These are phyloP conservation scores for Phoronis australis DNA, from an alignment of 2,888 invertebrate species.

Conservation along the genomic window DNA sequence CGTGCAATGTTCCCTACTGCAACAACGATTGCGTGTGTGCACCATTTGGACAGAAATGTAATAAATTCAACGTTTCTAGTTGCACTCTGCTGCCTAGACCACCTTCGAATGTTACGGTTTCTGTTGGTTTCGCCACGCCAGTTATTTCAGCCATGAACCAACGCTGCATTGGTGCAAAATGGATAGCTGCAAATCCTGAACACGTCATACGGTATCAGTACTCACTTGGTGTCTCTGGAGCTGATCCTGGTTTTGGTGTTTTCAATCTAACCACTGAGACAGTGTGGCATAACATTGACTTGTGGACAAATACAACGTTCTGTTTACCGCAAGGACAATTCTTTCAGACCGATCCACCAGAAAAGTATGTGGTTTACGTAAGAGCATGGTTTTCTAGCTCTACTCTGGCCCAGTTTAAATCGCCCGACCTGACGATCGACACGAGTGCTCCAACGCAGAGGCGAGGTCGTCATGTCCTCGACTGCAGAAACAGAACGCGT, in stretches of 20 bases:
- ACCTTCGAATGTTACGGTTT: no score
- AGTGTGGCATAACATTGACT: constrained; percentile 21
- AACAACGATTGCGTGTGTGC: constrained; percentile 18
- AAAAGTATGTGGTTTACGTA: constrained; percentile 4
- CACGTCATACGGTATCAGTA: constrained; percentile 18
- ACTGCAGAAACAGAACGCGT: no score
- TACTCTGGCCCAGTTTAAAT: background rate
- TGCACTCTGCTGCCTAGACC: no score
- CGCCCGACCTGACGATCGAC: constrained; percentile 2
- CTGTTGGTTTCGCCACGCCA: no score
- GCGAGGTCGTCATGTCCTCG: no score
- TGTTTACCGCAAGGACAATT: constrained; percentile 6
- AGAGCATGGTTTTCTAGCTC: no score
- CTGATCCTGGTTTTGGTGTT: constrained; percentile 15
- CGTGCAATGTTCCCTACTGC: constrained; percentile 15
- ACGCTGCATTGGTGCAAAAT: no score
- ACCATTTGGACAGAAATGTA: constrained; percentile 14
- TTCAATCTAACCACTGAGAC: constrained; percentile 12
- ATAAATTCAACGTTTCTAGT: background rate
- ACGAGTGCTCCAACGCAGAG: constrained; percentile 2
- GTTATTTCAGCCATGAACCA: no score
- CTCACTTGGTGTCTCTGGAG: constrained; percentile 14
- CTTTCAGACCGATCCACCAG: constrained; percentile 3
- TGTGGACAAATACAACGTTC: no score
- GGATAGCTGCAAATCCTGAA: no score